Base-by-base conservation (phyloP, 2,797 vertebrate genomes). In the Peromyscus eremicus region DNA sequence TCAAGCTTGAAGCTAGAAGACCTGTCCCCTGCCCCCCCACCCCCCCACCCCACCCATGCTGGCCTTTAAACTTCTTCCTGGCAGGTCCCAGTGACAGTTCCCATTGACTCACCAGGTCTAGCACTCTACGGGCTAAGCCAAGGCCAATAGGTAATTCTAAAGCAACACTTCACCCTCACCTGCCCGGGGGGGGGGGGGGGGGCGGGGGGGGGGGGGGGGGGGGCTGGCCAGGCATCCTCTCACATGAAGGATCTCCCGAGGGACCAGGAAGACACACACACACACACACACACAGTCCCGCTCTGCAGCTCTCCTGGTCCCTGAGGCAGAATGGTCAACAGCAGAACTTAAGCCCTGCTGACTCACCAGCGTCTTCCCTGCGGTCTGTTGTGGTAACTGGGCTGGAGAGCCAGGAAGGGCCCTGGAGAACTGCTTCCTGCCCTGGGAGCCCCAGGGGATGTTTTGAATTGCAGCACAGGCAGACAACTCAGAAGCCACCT, bases 381-480 rank as follows among this genome's bases (percentile, higher is more conserved):
- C 60, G 76, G 83, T 92, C 89, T 96, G 93, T 95, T 96, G 97
- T 96, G 91, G 94, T 83, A 96, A 94, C 92, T 83, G 89, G 46
- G 32, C 64, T 12, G 49, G 27, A 64, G 90, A 49, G 68, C 70
- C 75, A 77, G 71, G 92, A 62, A 92, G 66, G 62, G 29, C 32
- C n/a, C 79, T 91, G 17, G 57, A 95, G 71, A 46, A 52, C 73
- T 23, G 83, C 25, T 60, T 93, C 32, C 62, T 70, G 25, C 37
- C 37, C 46, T 71, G 77, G 13, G 52, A 19, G 60, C 27, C 71
- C 49, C 83, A 29, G 57, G 57, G 66, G 80, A 19, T 86, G 77
- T 14, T 55, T 32, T 21, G 49, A 86, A 52, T 40, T 37, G 13
- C 29, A n/a, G 95, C 29, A 49, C 75, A 87, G 17, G 68, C n/a